Percentiles rank a stretch among this genome's conserved stretches.
Evolutionary conservation across 2,113 vertebrate genomes (phyloP).

Genomic region (Platysteira castanea): DNA sequence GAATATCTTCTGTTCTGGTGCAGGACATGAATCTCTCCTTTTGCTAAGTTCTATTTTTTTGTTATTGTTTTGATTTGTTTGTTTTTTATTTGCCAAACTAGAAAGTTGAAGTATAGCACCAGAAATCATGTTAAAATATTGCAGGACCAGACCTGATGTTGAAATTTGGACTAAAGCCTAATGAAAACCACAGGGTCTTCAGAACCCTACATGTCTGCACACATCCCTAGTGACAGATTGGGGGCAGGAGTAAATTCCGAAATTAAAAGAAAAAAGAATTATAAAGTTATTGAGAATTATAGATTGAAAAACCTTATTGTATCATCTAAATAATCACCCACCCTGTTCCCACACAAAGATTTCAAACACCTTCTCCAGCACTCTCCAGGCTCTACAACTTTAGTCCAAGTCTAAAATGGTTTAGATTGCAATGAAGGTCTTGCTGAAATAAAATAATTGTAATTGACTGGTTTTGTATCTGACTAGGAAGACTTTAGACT

Average conservation of each 20-base stretch:
- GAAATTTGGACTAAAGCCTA: background rate
- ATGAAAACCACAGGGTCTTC: background rate
- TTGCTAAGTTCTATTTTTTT: background rate
- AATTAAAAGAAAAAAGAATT: background rate
- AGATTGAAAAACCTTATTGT: background rate
- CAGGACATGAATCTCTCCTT: background rate
- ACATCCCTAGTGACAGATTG: background rate
- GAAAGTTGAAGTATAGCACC: background rate
- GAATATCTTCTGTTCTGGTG: background rate
- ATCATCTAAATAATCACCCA: background rate
- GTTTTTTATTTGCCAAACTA: background rate
- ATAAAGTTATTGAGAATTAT: background rate
- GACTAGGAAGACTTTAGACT: background rate
- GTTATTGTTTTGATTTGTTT: background rate
- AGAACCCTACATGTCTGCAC: background rate
- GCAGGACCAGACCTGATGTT: background rate
- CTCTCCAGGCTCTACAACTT: background rate
- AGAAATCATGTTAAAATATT: background rate
- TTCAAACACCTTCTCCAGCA: rapidly evolving
- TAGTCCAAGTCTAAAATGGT: background rate
- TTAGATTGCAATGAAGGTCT: background rate
- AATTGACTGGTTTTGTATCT: background rate
- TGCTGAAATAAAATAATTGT: background rate
- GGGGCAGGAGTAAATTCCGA: background rate
- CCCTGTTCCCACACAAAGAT: rapidly evolving